Evolutionary conservation across 2,888 invertebrate genomes (phyloP).

Genomic region (Alentia gelatinosa): DNA sequence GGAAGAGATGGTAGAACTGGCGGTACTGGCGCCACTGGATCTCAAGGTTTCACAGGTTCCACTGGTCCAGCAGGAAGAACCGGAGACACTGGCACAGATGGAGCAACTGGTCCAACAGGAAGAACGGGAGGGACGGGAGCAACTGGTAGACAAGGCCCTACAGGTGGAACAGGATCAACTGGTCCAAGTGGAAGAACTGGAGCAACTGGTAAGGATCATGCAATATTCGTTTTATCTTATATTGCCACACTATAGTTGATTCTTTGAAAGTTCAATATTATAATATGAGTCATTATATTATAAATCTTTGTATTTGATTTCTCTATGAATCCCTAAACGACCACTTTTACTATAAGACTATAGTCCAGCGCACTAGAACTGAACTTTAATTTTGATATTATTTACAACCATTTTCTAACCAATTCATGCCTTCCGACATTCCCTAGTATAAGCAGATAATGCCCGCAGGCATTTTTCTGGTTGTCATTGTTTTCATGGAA

Average conservation of each 20-base stretch:
- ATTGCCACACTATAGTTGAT: no score
- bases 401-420: no score
- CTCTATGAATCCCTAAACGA: no score
- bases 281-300: neutral
- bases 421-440: no score
- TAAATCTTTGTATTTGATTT: neutral
- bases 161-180: constrained; percentile 55
- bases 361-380: no score
- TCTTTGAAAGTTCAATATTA: neutral
- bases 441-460: no score
- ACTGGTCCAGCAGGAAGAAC: neutral
- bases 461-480: no score
- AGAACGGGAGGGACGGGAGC: constrained; percentile 44
- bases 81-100: constrained; percentile 15
- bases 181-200: constrained; percentile 58
- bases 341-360: no score
- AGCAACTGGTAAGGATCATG: neutral
- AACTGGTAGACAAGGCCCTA: constrained; percentile 53
- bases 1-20: constrained; percentile 55
- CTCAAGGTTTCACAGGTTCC: neutral
- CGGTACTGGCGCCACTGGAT: constrained; percentile 37
- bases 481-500: no score
- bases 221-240: no score
- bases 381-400: no score
- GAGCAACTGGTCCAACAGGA: constrained; percentile 44